phyloP scores from a whole-genome alignment of 1,140 invertebrate species.

The Pomacea maculata region DNA sequence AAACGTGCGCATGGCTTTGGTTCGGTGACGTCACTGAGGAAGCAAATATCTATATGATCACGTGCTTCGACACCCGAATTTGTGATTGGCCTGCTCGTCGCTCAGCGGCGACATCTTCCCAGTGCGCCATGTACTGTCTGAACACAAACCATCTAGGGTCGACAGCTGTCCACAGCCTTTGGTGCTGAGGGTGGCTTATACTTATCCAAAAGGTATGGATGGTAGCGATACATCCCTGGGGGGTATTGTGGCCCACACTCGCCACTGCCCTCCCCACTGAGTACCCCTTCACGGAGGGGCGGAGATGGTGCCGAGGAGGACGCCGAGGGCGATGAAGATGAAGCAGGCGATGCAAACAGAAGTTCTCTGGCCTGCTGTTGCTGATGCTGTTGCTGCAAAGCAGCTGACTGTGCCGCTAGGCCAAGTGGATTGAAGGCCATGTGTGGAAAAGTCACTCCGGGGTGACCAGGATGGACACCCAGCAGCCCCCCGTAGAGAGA shows the following conservation, averaged over 20 bases:
- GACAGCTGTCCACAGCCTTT: slow-evolving; percentile 11
- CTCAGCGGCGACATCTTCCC: too few species aligned
- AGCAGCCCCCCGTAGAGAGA: slow-evolving; percentile 53
- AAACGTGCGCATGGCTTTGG: too few species aligned
- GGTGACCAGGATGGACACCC: slow-evolving; percentile 39
- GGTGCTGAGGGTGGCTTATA: background rate
- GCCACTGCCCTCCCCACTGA: background rate
- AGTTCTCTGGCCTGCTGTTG: slow-evolving; percentile 5
- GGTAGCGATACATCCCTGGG: slow-evolving; percentile 17
- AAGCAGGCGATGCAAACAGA: slow-evolving; percentile 4
- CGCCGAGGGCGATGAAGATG: slow-evolving; percentile 8
- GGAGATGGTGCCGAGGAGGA: slow-evolving; percentile 5
- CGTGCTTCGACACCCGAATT: too few species aligned
- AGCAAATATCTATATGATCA: too few species aligned
- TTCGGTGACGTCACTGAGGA: too few species aligned
- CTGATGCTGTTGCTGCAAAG: background rate
- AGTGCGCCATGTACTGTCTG: too few species aligned
- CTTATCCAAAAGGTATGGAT: slow-evolving; percentile 21
- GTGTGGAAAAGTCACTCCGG: slow-evolving; percentile 46
- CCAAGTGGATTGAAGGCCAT: slow-evolving; percentile 22
- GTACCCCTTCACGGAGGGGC: background rate
- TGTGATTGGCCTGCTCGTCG: too few species aligned
- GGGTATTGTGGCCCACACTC: background rate
- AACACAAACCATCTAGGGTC: background rate
- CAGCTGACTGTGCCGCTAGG: slow-evolving; percentile 7